phyloP scores from a whole-genome alignment of 2,797 vertebrate species.

The Mormyrops boulengeri region DNA sequence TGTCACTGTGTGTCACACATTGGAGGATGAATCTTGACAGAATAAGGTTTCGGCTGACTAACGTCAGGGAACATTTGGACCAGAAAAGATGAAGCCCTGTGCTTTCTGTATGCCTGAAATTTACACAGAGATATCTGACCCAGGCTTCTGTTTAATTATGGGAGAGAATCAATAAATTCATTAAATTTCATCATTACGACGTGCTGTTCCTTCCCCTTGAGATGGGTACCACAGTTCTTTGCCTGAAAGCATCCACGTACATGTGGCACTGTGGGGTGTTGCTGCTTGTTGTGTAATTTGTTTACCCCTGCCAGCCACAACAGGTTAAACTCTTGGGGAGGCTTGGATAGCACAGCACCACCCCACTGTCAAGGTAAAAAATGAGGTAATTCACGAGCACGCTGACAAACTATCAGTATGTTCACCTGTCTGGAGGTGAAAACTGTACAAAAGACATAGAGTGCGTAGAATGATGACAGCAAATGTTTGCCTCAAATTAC shows the following conservation, averaged over 20 bases:
- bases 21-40: not conserved
- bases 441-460: not conserved
- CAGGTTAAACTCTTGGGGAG: not conserved
- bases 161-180: not conserved
- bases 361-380: not conserved
- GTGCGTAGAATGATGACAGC: not conserved
- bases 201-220: not conserved
- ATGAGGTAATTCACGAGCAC: not conserved
- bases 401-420: not conserved
- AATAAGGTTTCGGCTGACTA: not conserved
- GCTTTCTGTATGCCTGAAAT: not conserved
- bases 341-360: not conserved
- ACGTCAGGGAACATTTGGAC: not conserved
- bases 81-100: not conserved
- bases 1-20: not conserved
- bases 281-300: not conserved
- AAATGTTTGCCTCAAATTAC: slow-evolving; percentile 15
- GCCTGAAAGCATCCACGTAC: not conserved
- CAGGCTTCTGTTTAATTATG: not conserved
- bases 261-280: not conserved
- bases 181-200: not conserved
- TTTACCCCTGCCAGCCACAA: not conserved
- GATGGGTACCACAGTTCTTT: not conserved
- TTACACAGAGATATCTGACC: not conserved
- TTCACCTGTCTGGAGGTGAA: slow-evolving; percentile 3